These are phyloP conservation scores for Leptopilina clavipes DNA, from an alignment of 1,140 invertebrate species.

Conservation along the genomic window DNA sequence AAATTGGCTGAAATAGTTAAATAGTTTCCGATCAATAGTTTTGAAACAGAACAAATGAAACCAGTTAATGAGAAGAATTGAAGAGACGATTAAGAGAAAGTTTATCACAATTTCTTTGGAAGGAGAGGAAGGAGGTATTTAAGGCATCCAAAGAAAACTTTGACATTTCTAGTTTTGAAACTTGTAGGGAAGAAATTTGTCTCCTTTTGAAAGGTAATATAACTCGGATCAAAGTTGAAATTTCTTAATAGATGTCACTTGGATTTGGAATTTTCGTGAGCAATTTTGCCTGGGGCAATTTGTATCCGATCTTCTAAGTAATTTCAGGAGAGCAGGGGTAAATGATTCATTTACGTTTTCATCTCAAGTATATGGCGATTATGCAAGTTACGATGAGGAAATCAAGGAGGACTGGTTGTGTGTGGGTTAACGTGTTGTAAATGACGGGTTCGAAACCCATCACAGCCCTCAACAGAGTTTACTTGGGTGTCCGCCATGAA, in stretches of 20 bases:
- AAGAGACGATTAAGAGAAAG: neutral
- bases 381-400: neutral
- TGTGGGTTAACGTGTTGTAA: constrained; percentile 25
- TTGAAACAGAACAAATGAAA: too few species aligned
- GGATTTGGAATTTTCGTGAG: neutral
- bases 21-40: too few species aligned
- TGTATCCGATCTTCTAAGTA: neutral
- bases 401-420: constrained; percentile 3
- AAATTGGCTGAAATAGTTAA: too few species aligned
- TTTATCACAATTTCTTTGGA: neutral
- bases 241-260: neutral
- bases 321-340: constrained; percentile 18
- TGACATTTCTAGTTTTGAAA: neutral
- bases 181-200: neutral
- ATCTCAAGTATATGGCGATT: constrained; percentile 1
- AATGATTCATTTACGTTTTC: constrained; percentile 20
- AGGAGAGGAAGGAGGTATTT: neutral
- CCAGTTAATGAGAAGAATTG: too few species aligned
- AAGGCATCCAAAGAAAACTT: neutral
- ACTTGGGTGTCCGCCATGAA: constrained; percentile 35
- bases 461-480: constrained; percentile 5
- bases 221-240: neutral
- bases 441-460: constrained; percentile 30
- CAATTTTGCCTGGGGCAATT: neutral
- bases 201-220: neutral